phyloP scores from a whole-genome alignment of 1,140 invertebrate species.

The Pogonomyrmex californicus region DNA sequence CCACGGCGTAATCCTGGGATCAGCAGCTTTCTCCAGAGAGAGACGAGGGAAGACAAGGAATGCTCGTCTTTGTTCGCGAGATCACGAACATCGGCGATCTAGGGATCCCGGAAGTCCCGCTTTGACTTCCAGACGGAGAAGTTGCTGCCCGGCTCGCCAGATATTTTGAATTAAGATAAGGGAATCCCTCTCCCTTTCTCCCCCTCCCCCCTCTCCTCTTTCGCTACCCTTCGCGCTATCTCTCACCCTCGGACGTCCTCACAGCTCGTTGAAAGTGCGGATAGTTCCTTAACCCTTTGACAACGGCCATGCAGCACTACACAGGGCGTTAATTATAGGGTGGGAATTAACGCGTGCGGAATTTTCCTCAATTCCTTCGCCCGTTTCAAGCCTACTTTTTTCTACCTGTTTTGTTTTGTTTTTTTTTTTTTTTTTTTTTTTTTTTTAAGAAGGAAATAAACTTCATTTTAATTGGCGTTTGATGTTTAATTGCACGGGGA shows the following conservation, averaged over 20 bases:
- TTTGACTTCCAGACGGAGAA: constrained; percentile 38
- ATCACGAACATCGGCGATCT: constrained; percentile 30
- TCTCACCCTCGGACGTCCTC: constrained; percentile 3
- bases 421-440: no score
- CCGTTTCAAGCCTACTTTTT: no score
- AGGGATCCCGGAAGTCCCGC: constrained; percentile 53
- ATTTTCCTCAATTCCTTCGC: neutral
- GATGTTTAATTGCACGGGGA: constrained; percentile 3
- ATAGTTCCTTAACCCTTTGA: constrained; percentile 52
- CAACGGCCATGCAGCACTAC: neutral
- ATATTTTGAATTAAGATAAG: constrained; percentile 63
- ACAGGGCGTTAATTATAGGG: no score
- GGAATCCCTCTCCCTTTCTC: neutral
- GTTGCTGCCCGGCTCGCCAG: constrained; percentile 22
- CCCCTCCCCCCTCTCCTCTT: neutral
- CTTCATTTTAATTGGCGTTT: neutral
- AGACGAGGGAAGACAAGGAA: constrained; percentile 22
- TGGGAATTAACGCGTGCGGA: no score
- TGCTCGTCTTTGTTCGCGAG: constrained; percentile 22
- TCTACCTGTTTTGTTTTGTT: no score
- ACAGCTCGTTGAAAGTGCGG: constrained; percentile 39
- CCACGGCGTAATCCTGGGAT: constrained; percentile 17
- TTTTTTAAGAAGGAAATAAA: neutral
- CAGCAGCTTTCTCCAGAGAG: neutral
- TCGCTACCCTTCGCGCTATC: no score